Evolutionary conservation across 2,888 invertebrate species (phyloP).

Genomic region (Hybos culiciformis): DNA sequence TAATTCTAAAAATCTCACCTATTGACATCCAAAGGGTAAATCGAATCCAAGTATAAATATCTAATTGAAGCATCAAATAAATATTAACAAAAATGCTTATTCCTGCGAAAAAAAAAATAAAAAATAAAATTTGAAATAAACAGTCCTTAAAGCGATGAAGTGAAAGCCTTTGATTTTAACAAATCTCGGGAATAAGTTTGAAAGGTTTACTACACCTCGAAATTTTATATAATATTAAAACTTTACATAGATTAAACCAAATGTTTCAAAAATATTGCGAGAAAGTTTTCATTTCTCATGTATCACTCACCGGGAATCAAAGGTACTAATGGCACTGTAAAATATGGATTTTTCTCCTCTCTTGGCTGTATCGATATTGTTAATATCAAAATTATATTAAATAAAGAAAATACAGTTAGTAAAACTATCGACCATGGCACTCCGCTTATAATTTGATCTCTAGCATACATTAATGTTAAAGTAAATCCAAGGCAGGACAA

Average conservation of each 20-base stretch:
- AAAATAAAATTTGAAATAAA: too few relatives aligned
- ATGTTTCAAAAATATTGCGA: too few relatives aligned
- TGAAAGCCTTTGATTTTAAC: too few relatives aligned
- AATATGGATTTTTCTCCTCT: conserved; percentile 22
- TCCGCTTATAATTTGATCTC: conserved; percentile 19
- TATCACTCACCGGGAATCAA: too few relatives aligned
- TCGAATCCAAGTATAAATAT: conserved; percentile 65
- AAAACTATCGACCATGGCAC: conserved; percentile 25
- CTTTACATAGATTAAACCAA: too few relatives aligned
- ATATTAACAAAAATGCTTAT: conserved; percentile 72
- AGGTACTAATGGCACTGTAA: conserved; percentile 72
- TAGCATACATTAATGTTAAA: conserved; percentile 24
- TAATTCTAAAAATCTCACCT: conserved; percentile 41
- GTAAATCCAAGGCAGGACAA: conserved; percentile 25
- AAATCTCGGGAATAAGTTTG: too few relatives aligned
- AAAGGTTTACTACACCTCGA: too few relatives aligned
- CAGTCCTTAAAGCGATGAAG: too few relatives aligned
- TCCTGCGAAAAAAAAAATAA: too few relatives aligned
- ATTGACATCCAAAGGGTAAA: conserved; percentile 69
- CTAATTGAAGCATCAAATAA: conserved; percentile 72
- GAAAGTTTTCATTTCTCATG: too few relatives aligned
- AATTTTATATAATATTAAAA: too few relatives aligned
- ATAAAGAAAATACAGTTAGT: conserved; percentile 17
- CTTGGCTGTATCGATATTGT: conserved; percentile 29
- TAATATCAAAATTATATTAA: conserved; percentile 21